Conservation (phyloP, 2,113 vertebrate genomes). For the Rhinichthys klamathensis region DNA sequence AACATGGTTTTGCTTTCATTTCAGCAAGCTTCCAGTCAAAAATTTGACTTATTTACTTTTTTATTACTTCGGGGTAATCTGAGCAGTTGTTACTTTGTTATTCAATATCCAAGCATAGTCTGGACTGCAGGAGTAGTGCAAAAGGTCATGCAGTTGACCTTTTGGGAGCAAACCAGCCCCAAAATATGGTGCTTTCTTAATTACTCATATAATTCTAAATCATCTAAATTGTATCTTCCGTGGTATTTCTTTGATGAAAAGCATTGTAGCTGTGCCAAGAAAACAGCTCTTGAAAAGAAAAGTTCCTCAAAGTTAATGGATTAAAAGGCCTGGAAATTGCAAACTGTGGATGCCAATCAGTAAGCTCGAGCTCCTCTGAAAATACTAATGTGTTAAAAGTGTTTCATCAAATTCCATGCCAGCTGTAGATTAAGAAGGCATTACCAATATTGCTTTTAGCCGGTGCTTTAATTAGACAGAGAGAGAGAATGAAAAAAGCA, state of each 20-base stretch:
- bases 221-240: conserved; percentile 18
- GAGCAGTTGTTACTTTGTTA: conserved; percentile 20
- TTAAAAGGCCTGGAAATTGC: conserved; percentile 33
- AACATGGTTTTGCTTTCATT: neutral
- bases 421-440: conserved; percentile 43
- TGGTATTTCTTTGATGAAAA: conserved; percentile 11
- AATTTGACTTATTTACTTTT: conserved; percentile 20
- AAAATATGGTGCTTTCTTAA: neutral
- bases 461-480: conserved; percentile 44
- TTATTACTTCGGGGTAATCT: neutral
- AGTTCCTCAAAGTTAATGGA: conserved; percentile 11
- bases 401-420: conserved; percentile 40
- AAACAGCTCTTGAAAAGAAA: neutral
- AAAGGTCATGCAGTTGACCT: neutral
- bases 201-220: conserved; percentile 11
- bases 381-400: conserved; percentile 18
- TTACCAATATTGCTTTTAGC: conserved; percentile 11
- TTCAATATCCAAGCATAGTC: conserved; percentile 1
- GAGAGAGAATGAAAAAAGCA: conserved; percentile 27
- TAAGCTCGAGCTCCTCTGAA: conserved; percentile 15
- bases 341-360: conserved; percentile 23
- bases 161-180: too few relatives aligned
- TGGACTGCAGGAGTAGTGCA: neutral
- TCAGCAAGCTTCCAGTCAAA: conserved; percentile 2
- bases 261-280: conserved; percentile 1